Base-by-base conservation (phyloP, 2,888 invertebrate species). In the Romanomermis culicivorax region DNA sequence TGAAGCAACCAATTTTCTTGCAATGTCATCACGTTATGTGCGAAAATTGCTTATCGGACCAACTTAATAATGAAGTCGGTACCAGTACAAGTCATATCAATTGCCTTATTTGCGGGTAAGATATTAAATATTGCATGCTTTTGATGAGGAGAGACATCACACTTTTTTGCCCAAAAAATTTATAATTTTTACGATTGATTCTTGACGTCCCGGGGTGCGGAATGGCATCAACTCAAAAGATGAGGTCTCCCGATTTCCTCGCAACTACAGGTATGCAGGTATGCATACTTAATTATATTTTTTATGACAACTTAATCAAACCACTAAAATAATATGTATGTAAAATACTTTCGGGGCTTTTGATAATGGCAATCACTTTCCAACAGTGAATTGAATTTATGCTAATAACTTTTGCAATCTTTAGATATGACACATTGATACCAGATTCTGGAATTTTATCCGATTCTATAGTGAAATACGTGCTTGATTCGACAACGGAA, bases 21-120 rank as follows among this genome's bases (percentile, higher is more conserved):
- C 74, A 75, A 58, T 81, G 81, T 67, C 80, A 77, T 66, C 81
- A 81, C 67, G 79, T 79, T 49, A 80, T 80, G 69, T 81, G 81
- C 69, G 74, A 77, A 29, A 71, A 77, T 57, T 81, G 81, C 68
- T 24, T 42, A 3, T 30, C 17, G 57, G 71, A 77, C 58, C 76
- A 77, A 58, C n/a, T n/a, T n/a, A n/a, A n/a, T n/a, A n/a, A n/a
- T n/a, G n/a, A n/a, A n/a, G n/a, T n/a, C n/a, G n/a, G n/a, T n/a
- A n/a, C n/a, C n/a, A 72, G 76, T 53, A 79, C 80, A 63, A 74
- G 76, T 53, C 76, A 77, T 63, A 69, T 80, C 58, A 69, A 74
- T 54, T 81, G 81, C 68, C 80, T 79, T 23, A 73, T 79, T 58
- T 81, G 81, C 74, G 77, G 80, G 79, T 79, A 69, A 65, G 70